Evolutionary conservation across 2,113 vertebrate species (phyloP).

Genomic region (Seriola quinqueradiata): DNA sequence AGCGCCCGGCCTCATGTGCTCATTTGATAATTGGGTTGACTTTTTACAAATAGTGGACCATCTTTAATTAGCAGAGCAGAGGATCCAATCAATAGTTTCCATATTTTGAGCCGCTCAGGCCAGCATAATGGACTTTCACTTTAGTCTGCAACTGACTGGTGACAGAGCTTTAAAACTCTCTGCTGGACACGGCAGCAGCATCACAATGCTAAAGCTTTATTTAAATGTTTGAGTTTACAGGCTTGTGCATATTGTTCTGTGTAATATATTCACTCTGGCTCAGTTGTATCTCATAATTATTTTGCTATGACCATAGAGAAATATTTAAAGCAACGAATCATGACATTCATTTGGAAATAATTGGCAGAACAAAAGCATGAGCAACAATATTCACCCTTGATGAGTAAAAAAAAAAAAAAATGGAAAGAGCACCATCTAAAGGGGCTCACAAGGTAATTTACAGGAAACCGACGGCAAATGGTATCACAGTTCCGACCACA

Average conservation of each 20-base stretch:
- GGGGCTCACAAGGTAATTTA: not conserved
- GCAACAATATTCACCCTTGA: not conserved
- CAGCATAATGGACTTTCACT: slow-evolving; percentile 74
- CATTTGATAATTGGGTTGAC: slow-evolving; percentile 76
- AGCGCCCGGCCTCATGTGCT: slow-evolving; percentile 73
- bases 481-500: not conserved
- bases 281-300: too few relatives aligned
- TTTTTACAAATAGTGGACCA: slow-evolving; percentile 79
- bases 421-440: not conserved
- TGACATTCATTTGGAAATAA: not conserved
- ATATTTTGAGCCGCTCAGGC: slow-evolving; percentile 68
- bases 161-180: slow-evolving; percentile 49
- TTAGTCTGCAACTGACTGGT: slow-evolving; percentile 62
- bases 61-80: slow-evolving; percentile 79
- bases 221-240: not conserved
- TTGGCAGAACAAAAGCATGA: not conserved
- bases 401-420: not conserved
- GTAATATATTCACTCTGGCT: not conserved
- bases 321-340: not conserved
- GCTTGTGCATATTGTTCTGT: not conserved
- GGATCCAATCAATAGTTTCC: slow-evolving; percentile 76
- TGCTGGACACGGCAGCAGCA: slow-evolving; percentile 14
- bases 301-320: not conserved
- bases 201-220: not conserved
- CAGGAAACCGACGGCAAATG: not conserved